Evolutionary conservation across 53 echinoderm and acorn worm genomes (phyloP).

Genomic region (Glandiceps talaboti): DNA sequence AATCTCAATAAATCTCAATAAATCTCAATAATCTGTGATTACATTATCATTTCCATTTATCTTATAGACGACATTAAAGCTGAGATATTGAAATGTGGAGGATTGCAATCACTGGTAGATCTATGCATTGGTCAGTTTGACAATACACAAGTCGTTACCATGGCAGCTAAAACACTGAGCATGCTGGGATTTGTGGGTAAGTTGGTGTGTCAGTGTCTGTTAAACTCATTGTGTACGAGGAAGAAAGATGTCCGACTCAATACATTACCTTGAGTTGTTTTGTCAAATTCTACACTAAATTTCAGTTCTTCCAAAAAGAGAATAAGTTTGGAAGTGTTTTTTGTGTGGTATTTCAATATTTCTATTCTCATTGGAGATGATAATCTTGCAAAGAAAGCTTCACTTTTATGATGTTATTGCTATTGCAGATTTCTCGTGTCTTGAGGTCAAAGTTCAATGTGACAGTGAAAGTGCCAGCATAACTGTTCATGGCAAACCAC

Average conservation of each 20-base stretch:
- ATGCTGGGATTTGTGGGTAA: conserved; percentile 58
- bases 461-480: conserved; percentile 23
- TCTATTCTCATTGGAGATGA: no score
- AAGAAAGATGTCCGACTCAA: not conserved
- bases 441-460: conserved; percentile 32
- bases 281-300: no score
- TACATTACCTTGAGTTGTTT: no score
- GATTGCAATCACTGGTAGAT: conserved; percentile 34
- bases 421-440: no score
- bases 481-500: conserved; percentile 22
- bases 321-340: no score
- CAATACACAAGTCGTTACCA: conserved; percentile 44
- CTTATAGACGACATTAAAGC: conserved; percentile 42
- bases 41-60: conserved; percentile 1
- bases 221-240: not conserved
- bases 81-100: conserved; percentile 32
- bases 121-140: conserved; percentile 36
- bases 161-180: conserved; percentile 66
- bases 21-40: no score
- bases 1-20: no score
- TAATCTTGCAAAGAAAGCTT: no score
- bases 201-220: not conserved
- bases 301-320: no score
- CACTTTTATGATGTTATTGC: no score
- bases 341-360: no score